Evolutionary conservation across 2,888 invertebrate species (phyloP), one percentile per base, ranked within the genome.

Genomic region (Drosophila mimetica): DNA sequence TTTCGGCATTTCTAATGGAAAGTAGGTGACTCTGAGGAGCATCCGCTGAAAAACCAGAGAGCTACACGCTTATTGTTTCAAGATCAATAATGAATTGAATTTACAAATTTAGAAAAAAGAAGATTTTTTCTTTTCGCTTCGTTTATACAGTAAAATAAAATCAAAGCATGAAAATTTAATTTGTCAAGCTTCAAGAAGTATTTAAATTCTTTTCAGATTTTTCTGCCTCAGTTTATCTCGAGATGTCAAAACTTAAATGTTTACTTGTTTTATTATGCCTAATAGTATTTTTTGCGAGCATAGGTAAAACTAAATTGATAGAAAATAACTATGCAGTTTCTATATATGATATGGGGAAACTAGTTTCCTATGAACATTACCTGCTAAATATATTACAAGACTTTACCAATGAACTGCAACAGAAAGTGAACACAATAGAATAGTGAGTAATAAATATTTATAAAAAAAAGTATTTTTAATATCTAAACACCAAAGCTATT

Each of bases 1-100:
- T 47, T 52, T 58, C 20, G 51, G 57, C 9, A 18, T 28, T 34
- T 54, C 20, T 60, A 9, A 25, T 16, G 20, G 2, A 30, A 34
- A 63, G 37, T 44, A 39, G 22, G 36, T 18, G 39, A 16, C 6
- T 61, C 11, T 4, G 37, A 32, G 34, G 16, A 41, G 22, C 28
- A 22, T 34, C 22, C 14, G 9, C 25, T 28, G 5, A 11, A 4
- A 32, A 44, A 9, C 25, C 18, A 9, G 44, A 61, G 37, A 28
- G 9, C 0, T 5, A 44, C 14, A 44, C 16, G 25, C 5, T 44
- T 44, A 14, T 25, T 44, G 36, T 9, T 1, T 8, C 5, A 39
- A 11, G 18, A 13, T 22, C n/a, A 22, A 8, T 7, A 42, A 2
- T 9, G 7, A 37, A 25, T 7, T 2, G 9, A 8, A 14, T n/a